Evolutionary conservation across 2,797 vertebrate genomes (phyloP), one percentile per base, ranked within the genome.

Genomic region (Rhinatrema bivittatum): DNA sequence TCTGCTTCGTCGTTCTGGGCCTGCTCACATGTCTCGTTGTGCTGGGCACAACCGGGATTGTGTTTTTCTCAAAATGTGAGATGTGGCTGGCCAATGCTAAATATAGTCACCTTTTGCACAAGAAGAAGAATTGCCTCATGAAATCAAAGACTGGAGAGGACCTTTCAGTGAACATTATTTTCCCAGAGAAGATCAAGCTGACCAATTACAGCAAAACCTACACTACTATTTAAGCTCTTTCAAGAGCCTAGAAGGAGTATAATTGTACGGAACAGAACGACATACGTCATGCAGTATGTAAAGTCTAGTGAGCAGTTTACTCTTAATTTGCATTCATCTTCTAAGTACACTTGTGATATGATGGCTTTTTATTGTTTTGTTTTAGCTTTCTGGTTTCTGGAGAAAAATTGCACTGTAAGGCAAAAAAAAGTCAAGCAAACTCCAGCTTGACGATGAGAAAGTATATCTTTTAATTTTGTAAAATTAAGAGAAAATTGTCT

Each of bases 21-120:
- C 75, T 95, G 51, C 88, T 99, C 37, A 96, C 94, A 2, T 89
- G 89, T 47, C 76, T 97, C 45, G 88, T 98, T 42, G 86, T 99
- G 38, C 72, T 97, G 54, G 89, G 88, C 41, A 93, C 93, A 10
- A 79, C 87, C 0, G 86, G 82, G 38, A 88, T 99, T 29, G 70
- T 98, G 18, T 95, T 96, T 56, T 89, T 92, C 39, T 86, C 88
- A 56, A 95, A 91, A 56, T 97, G 91, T 13, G 89, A 96, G 72
- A 65, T 75, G 6, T 97, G 94, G 94, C 46, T 93, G 53, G 87
- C 91, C 29, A 91, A 87, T 37, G 86, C 87, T 46, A 90, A 90
- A 56, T 94, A 92, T 46, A 87, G 66, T 46, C 85, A 84, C 53
- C 75, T 89, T 16, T 81, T 97, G 10, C 85, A 75, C 17, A 87